A percentile compares a stretch with the other conserved stretches of the same genome.
Conservation (phyloP, 1,140 invertebrate genomes). For the Uloborus diversus region DNA sequence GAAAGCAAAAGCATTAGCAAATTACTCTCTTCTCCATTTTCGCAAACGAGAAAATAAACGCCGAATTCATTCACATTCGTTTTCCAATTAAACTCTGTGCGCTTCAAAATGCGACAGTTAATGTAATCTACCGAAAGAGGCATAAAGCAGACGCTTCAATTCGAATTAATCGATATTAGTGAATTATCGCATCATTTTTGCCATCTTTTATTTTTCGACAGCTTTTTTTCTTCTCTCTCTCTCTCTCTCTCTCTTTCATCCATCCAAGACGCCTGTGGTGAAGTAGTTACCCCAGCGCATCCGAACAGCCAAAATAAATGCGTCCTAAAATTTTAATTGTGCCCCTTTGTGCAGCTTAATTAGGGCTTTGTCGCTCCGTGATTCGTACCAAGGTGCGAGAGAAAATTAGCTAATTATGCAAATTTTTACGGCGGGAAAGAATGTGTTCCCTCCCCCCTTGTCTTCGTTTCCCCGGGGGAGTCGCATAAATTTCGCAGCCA, state of each 20-base stretch:
- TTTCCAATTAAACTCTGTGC: too few species aligned
- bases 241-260: not conserved
- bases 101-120: not conserved
- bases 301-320: constrained; percentile 17
- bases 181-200: constrained; percentile 8
- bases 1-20: too few species aligned
- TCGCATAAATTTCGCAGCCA: constrained; percentile 27
- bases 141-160: not conserved
- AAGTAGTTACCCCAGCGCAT: constrained; percentile 3
- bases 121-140: not conserved
- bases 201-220: not conserved
- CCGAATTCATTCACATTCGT: too few species aligned
- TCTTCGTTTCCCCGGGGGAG: not conserved
- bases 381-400: not conserved
- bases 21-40: too few species aligned
- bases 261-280: not conserved
- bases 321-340: constrained; percentile 23
- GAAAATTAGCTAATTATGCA: constrained; percentile 24
- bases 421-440: not conserved
- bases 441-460: not conserved
- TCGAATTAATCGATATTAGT: not conserved
- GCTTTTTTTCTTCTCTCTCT: not conserved
- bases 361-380: not conserved
- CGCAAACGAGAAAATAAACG: too few species aligned
- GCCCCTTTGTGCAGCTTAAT: constrained; percentile 14